Evolutionary conservation across 2,113 vertebrate genomes (phyloP), one percentile per base, ranked within the genome.

Genomic region (Telmatochromis sp.): DNA sequence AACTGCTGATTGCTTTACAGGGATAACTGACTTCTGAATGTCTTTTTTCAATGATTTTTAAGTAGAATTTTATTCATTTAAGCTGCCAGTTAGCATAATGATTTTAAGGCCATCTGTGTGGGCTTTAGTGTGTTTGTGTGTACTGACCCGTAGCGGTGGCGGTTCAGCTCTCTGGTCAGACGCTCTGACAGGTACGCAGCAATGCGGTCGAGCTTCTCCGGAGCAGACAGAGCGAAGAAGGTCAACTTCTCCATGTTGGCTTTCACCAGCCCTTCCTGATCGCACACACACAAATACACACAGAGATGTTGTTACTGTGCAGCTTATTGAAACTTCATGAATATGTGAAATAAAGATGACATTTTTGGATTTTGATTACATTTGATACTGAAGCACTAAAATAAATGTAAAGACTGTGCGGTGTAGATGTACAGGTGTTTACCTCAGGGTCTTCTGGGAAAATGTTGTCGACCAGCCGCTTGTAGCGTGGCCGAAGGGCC

Each of bases 211-310:
- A 99, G 96, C 80, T 99, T 99, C 92, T 99, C 98, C 0, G 98
- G 98, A 35, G 98, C 98, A 1, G 98, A 99, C 33, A 99, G 96
- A 11, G 98, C 98, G 0, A 99, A 99, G 93, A 99, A 99, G 0
- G 98, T 99, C 93, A 99, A 92, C 93, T 99, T 99, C 95, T 99
- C 98, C 98, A 99, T 99, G 95, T 99, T 99, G 83, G 97, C 97
- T 87, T 99, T 99, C 86, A 99, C 98, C 84, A 99, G 94, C 10
- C 98, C 98, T 87, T 99, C 98, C 98, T 99, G 26, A 1, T 45
- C 65, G 23, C 65, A 90, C 55, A 86, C 65, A 75, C 28, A 80
- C 60, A 85, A 17, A 58, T 37, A 21, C 23, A 81, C 50, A 47
- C 26, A 65, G 60, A 81, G 14, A 6, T 26, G 14, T 21, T 13